Evolutionary conservation across 2,888 invertebrate genomes (phyloP), one percentile per base, ranked within the genome.

Genomic region (Unio pictorum): DNA sequence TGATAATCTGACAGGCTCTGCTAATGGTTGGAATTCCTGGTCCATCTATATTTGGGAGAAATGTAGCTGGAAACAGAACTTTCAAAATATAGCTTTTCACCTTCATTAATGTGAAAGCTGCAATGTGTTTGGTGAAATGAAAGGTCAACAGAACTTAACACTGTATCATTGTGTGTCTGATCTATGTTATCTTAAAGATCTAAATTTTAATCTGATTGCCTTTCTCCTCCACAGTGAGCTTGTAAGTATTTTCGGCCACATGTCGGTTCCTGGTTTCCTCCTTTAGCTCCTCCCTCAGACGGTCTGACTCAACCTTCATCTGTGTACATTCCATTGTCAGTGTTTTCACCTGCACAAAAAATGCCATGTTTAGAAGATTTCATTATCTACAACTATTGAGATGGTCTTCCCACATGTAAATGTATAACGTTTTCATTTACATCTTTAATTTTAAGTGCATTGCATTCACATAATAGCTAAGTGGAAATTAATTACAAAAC

Each of bases 231-330:
- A 70, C 74, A 15, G 73, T 61, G 73, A 80, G 78, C 64, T 70
- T 74, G 59, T 75, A 78, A 15, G 74, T 76, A 58, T 75, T 77
- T 58, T 84, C 81, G 8, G 78, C 78, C n/a, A 78, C 73, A 58
- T 80, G 75, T 67, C 76, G 75, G 34, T 72, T 73, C n/a, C 70
- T 67, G 8, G 74, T 76, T 58, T 80, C 80, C 23, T 84, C 83
- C 30, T 76, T 72, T 23, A 87, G 73, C 23, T 85, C 82, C 59
- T 82, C 82, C 55, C 76, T 71, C 54, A 81, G 59, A 45, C 71
- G 74, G 23, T 72, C 75, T 3, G 76, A 65, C 64, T 83, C 83
- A 23, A 66, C 64, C 68, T 75, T 76, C 67, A 81, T 68, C 18
- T 63, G 61, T 20, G 73, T 67, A 66, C 78, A 84, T 63, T 80